Evolutionary conservation across 2,797 vertebrate species (phyloP).

Genomic region (Cyclopterus lumpus): DNA sequence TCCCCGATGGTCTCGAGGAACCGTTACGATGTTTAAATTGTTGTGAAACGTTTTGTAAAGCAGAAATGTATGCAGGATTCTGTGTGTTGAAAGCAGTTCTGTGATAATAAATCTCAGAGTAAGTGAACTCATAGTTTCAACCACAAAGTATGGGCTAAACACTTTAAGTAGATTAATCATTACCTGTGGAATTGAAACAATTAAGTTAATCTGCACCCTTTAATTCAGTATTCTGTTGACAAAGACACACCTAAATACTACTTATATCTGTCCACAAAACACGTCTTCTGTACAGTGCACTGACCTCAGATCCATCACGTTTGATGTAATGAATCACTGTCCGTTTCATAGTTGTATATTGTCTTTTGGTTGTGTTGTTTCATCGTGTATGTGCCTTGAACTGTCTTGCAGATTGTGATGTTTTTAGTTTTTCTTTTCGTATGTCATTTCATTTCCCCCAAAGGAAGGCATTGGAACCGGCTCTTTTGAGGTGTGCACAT

Average conservation of each 20-base stretch:
- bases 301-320: constrained; percentile 38
- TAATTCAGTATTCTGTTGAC: constrained; percentile 5
- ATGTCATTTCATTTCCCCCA: not conserved
- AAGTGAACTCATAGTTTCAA: constrained; percentile 5
- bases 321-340: constrained; percentile 49
- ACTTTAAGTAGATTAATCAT: not conserved
- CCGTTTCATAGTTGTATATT: constrained; percentile 25
- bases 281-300: constrained; percentile 36
- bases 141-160: not conserved
- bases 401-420: not conserved
- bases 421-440: not conserved
- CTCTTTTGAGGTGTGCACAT: not conserved
- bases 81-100: constrained; percentile 15
- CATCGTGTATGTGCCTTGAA: constrained; percentile 6
- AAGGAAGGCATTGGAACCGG: not conserved
- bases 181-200: not conserved
- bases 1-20: constrained; percentile 39
- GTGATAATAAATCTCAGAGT: constrained; percentile 17
- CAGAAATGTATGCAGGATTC: constrained; percentile 32
- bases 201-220: not conserved
- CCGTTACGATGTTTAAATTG: constrained; percentile 15
- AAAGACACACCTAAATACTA: not conserved
- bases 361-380: constrained; percentile 5
- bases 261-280: not conserved
- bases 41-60: constrained; percentile 5